A percentile compares a stretch with the other conserved stretches of the same genome.
Evolutionary conservation across 2,888 invertebrate genomes (phyloP).

Genomic region (Xestia ashworthii): DNA sequence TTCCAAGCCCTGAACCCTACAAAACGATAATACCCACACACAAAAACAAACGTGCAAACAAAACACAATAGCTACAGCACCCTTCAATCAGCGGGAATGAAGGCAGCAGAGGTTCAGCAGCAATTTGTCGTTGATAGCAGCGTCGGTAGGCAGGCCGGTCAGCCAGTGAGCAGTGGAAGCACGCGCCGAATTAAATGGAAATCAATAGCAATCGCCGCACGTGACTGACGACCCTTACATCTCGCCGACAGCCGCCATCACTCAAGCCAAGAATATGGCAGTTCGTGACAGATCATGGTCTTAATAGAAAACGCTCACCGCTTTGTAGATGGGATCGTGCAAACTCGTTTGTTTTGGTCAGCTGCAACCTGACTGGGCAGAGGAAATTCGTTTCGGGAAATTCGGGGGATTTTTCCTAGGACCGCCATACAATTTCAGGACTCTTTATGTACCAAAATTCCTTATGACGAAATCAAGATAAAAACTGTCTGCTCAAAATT

Average conservation of each 20-base stretch:
- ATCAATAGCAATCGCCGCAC: constrained; percentile 87
- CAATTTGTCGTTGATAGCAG: constrained; percentile 80
- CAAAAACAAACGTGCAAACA: constrained; percentile 42
- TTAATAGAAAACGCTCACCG: constrained; percentile 64
- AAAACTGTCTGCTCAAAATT: not conserved
- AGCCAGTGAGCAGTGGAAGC: constrained; percentile 74
- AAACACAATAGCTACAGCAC: constrained; percentile 68
- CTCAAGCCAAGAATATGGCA: constrained; percentile 64
- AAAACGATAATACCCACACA: constrained; percentile 11
- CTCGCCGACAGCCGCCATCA: constrained; percentile 73
- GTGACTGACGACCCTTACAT: constrained; percentile 84
- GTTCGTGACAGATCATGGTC: constrained; percentile 69
- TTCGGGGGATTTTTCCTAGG: not conserved
- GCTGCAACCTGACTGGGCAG: constrained; percentile 7
- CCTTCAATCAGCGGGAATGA: constrained; percentile 85
- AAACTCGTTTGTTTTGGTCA: constrained; percentile 47
- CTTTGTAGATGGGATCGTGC: constrained; percentile 35
- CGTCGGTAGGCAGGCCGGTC: constrained; percentile 71
- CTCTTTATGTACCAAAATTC: not conserved
- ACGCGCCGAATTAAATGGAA: constrained; percentile 90
- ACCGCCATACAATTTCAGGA: not conserved
- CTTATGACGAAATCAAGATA: not conserved
- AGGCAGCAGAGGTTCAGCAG: constrained; percentile 75
- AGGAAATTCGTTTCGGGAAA: not conserved
- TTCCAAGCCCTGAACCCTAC: not conserved